Evolutionary conservation across 2,888 invertebrate species (phyloP).

Genomic region (Plusia festucae): DNA sequence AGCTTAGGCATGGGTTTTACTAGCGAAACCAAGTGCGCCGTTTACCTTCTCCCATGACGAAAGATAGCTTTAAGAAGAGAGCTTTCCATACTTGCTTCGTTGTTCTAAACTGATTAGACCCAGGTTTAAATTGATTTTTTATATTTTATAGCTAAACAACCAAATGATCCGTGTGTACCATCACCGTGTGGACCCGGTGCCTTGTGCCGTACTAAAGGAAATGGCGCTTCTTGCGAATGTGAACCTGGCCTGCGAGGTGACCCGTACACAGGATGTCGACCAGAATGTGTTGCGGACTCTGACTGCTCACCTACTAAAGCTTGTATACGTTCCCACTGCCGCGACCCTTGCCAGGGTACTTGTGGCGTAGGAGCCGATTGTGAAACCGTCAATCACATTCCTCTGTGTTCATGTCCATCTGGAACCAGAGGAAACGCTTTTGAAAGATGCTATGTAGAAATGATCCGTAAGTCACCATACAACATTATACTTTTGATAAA

Average conservation of each 20-base stretch:
- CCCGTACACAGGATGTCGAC: constrained; percentile 93
- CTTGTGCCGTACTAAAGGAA: constrained; percentile 92
- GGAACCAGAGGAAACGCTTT: constrained; percentile 92
- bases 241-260: constrained; percentile 92
- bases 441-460: constrained; percentile 88
- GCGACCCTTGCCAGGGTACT: constrained; percentile 94
- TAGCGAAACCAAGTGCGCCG: constrained; percentile 79
- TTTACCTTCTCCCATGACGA: constrained; percentile 50
- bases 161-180: constrained; percentile 94
- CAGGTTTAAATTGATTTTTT: constrained; percentile 26
- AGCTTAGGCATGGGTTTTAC: constrained; percentile 89
- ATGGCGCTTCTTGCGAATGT: constrained; percentile 93
- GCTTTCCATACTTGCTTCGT: constrained; percentile 74
- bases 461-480: constrained; percentile 70
- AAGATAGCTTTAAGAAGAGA: constrained; percentile 62
- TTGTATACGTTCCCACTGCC: constrained; percentile 95
- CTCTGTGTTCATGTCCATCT: constrained; percentile 92
- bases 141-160: constrained; percentile 78
- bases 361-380: constrained; percentile 96
- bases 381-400: constrained; percentile 92
- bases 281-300: constrained; percentile 96
- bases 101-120: constrained; percentile 29
- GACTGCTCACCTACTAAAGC: constrained; percentile 95
- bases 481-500: background rate
- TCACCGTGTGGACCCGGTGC: constrained; percentile 96